Evolutionary conservation across 2,797 vertebrate species (phyloP).

Genomic region (Oreochromis mossambicus): DNA sequence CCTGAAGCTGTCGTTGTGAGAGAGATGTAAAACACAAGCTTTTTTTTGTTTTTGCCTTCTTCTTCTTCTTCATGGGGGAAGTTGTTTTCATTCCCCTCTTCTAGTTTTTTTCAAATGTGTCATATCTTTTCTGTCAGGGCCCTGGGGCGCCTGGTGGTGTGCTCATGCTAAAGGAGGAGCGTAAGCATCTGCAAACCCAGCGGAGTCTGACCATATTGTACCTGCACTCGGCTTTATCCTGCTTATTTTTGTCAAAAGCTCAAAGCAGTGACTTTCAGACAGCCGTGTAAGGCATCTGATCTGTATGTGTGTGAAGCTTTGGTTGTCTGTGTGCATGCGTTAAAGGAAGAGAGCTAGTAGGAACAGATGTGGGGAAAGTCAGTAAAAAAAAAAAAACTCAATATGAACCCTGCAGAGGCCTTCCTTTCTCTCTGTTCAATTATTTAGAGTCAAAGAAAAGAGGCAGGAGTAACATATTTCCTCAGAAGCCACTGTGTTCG

Average conservation of each 20-base stretch:
- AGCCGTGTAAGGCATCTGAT: constrained; percentile 61
- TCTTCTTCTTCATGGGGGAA: constrained; percentile 48
- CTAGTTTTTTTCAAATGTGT: constrained; percentile 62
- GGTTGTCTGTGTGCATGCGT: not conserved
- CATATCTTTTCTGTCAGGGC: constrained; percentile 74
- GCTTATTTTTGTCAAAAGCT: constrained; percentile 62
- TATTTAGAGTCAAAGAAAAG: constrained; percentile 78
- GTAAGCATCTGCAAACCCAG: constrained; percentile 66
- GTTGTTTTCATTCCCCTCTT: constrained; percentile 68
- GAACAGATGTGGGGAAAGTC: constrained; percentile 67
- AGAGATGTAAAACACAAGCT: constrained; percentile 74
- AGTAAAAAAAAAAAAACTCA: constrained; percentile 48
- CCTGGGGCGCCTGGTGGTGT: constrained; percentile 71
- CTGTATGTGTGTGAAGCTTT: constrained; percentile 20
- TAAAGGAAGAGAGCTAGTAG: constrained; percentile 48
- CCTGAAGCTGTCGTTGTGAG: constrained; percentile 79
- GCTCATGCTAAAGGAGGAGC: constrained; percentile 56
- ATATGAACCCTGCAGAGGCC: constrained; percentile 76
- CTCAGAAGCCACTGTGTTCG: constrained; percentile 65
- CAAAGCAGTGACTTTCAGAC: constrained; percentile 60
- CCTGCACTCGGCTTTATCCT: constrained; percentile 57
- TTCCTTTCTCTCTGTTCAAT: constrained; percentile 74
- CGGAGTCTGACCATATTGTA: constrained; percentile 76
- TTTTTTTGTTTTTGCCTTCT: constrained; percentile 49
- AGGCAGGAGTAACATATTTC: constrained; percentile 62